Evolutionary conservation across 2,797 vertebrate genomes (phyloP).

Genomic region (Coregonus suidteri): DNA sequence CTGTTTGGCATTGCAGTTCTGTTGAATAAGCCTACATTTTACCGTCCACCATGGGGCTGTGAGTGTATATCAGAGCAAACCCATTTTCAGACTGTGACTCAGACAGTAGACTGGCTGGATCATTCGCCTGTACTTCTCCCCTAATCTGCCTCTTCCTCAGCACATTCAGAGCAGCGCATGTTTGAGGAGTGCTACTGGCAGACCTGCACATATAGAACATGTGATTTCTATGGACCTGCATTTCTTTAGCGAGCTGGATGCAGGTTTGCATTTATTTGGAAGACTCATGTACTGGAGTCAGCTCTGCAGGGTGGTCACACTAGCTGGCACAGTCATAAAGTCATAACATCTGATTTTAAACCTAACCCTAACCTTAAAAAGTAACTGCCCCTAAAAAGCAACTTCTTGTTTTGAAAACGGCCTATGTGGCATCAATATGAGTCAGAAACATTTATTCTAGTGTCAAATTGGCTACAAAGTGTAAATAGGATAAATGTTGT

Average conservation of each 20-base stretch:
- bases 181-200: not conserved
- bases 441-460: no score
- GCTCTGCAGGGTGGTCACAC: no score
- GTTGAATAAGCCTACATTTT: not conserved
- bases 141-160: not conserved
- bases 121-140: not conserved
- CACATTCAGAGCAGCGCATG: conserved; percentile 36
- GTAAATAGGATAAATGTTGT: no score
- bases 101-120: not conserved
- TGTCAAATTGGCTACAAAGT: no score
- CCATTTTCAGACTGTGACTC: not conserved
- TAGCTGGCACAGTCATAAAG: no score
- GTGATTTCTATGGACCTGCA: not conserved
- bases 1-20: not conserved
- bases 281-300: no score
- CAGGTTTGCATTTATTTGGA: no score
- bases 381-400: no score
- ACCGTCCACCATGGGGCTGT: not conserved
- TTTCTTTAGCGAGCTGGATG: not conserved
- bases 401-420: no score
- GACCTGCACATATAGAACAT: not conserved
- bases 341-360: no score
- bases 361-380: no score
- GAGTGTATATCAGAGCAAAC: not conserved
- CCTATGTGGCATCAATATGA: no score